Evolutionary conservation across 1,140 invertebrate genomes (phyloP).

Genomic region (Drosophila baimaii): DNA sequence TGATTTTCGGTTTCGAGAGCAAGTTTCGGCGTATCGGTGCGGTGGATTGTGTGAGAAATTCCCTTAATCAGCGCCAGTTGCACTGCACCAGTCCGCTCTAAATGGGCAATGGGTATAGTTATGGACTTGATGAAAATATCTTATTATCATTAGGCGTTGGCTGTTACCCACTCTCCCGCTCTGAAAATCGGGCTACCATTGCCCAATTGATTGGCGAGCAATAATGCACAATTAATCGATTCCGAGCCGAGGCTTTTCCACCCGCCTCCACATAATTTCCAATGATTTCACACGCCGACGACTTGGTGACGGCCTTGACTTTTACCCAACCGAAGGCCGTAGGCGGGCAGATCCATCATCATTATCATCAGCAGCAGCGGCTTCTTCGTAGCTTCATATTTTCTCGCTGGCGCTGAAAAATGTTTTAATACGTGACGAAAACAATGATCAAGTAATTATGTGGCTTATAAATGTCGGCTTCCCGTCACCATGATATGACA

Average conservation of each 20-base stretch:
- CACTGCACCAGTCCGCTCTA: slow-evolving; percentile 52
- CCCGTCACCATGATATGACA: slow-evolving; percentile 40
- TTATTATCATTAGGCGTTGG: slow-evolving; percentile 68
- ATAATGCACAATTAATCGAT: slow-evolving; percentile 34
- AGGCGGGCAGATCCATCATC: slow-evolving; percentile 15
- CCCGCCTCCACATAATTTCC: slow-evolving; percentile 20
- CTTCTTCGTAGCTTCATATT: slow-evolving; percentile 33
- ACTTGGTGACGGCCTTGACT: slow-evolving; percentile 59
- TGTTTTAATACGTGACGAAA: slow-evolving; percentile 63
- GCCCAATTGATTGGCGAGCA: slow-evolving; percentile 27
- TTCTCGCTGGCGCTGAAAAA: slow-evolving; percentile 33
- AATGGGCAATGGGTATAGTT: slow-evolving; percentile 44
- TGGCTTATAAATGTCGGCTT: slow-evolving; percentile 45
- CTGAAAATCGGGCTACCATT: slow-evolving; percentile 4
- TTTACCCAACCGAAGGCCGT: slow-evolving; percentile 43
- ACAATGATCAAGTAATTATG: slow-evolving; percentile 70
- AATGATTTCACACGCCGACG: slow-evolving; percentile 40
- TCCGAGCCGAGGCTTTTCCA: slow-evolving; percentile 18
- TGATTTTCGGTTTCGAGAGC: slow-evolving; percentile 47
- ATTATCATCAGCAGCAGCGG: slow-evolving; percentile 17
- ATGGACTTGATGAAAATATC: slow-evolving; percentile 21
- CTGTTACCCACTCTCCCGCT: no score
- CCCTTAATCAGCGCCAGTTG: slow-evolving; percentile 74
- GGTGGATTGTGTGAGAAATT: slow-evolving; percentile 73
- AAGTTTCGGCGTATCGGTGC: slow-evolving; percentile 26